Base-by-base conservation (phyloP, 2,888 invertebrate genomes). In the Netelia melanura region DNA sequence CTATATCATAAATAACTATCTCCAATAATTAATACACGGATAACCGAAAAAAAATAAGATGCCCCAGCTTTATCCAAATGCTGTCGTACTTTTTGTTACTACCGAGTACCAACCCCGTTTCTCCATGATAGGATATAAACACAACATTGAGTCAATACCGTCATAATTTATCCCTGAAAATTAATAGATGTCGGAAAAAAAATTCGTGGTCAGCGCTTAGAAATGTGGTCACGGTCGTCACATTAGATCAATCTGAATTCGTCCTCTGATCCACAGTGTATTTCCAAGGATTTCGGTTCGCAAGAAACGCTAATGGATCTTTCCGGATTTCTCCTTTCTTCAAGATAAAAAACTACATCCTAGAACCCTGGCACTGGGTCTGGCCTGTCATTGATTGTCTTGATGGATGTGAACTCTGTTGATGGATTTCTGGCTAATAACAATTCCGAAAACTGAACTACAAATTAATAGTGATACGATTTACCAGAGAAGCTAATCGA, bases 231-330 rank as follows among this genome's bases (percentile, higher is more conserved):
- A 65, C 21, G 30, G 75, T 44, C 56, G 38, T 65, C 43, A 17
- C n/a, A 43, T 65, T 14, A 38, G 56, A 21, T 17, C 56, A 65
- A 56, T 56, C 56, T 56, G n/a, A 17, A 65, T 44, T 56, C 14
- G 54, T 64, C 52, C 54, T 48, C 64, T 52, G 52, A 64, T 54
- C 17, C 14, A 9, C 30, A 2, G 38, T 17, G 52, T 30, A 52
- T 64, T 62, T 17, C 11, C 56, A 54, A 65, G n/a, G 56, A 76
- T 54, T 76, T 54, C 2, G 14, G 38, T 65, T 76, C 43, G n/a
- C 43, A 65, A 52, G 62, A 38, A 75, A 64, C 62, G 75, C 21
- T 54, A 75, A 65, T 76, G 21, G 54, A 10, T 23, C 65, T 17
- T 62, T 76, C 17, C 54, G 23, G 25, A 74, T 74, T 25, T 74